A percentile compares a stretch with the other conserved stretches of the same genome.
Conservation (phyloP, 64 coral and sea anemone species). For the Pocillopora verrucosa region DNA sequence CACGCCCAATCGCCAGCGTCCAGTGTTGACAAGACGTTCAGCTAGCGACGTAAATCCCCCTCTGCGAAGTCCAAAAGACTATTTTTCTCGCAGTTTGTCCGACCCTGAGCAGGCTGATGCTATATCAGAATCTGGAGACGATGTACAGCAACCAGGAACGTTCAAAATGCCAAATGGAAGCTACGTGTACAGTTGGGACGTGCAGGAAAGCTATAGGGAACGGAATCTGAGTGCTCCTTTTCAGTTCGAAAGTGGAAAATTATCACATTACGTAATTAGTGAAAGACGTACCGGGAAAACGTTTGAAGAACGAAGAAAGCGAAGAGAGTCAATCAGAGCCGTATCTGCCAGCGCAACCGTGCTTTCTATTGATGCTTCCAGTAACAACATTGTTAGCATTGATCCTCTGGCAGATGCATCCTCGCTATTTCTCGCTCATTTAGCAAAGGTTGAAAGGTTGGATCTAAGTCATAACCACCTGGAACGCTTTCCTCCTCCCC, state of each 20-base stretch:
- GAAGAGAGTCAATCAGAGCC: conserved; percentile 29
- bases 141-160: not conserved
- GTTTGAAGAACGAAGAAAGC: conserved; percentile 24
- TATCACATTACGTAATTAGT: not conserved
- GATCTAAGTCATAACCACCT: conserved; percentile 87
- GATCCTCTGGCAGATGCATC: conserved; percentile 50
- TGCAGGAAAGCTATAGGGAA: not conserved
- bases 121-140: not conserved
- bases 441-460: conserved; percentile 79
- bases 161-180: conserved; percentile 67
- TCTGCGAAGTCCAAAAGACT: not conserved
- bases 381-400: conserved; percentile 70
- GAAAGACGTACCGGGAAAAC: not conserved
- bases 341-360: conserved; percentile 56
- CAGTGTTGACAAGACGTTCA: conserved; percentile 4
- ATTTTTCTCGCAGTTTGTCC: not conserved
- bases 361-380: conserved; percentile 77
- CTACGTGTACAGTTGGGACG: conserved; percentile 52
- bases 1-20: not conserved
- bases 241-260: conserved; percentile 3
- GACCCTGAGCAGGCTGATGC: not conserved
- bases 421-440: conserved; percentile 29
- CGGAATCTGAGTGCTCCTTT: not conserved
- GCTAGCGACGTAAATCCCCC: conserved; percentile 14
- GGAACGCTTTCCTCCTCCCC: conserved; percentile 47